Percentiles rank a stretch among this genome's conserved stretches.
These are phyloP conservation scores for Drosophila parvula DNA, from an alignment of 1,140 invertebrate species.

Conservation along the genomic window DNA sequence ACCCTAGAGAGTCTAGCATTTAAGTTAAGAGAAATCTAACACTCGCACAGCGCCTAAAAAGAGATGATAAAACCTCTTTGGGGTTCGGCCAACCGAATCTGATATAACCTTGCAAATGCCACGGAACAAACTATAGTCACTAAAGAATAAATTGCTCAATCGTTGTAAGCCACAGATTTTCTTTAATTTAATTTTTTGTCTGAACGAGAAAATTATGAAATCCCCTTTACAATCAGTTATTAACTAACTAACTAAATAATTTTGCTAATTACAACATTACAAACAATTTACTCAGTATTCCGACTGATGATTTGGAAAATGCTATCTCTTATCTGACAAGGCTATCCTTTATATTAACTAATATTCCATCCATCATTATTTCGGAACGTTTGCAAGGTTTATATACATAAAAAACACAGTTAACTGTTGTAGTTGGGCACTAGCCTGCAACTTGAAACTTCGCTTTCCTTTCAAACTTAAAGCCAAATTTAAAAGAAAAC, in stretches of 20 bases:
- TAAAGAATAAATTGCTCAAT: conserved; percentile 31
- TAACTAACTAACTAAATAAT: background rate
- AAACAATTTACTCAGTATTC: background rate
- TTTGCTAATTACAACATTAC: background rate
- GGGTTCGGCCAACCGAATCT: conserved; percentile 7
- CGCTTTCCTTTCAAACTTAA: conserved; percentile 38
- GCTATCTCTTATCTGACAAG: background rate
- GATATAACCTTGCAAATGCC: conserved; percentile 33
- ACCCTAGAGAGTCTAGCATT: conserved; percentile 39
- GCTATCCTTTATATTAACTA: background rate
- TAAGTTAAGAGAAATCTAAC: conserved; percentile 58
- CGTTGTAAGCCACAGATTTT: background rate
- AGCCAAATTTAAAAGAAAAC: conserved; percentile 36
- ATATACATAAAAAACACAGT: conserved; percentile 7
- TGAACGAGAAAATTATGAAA: background rate
- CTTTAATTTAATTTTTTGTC: conserved; percentile 2
- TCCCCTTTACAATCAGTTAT: background rate
- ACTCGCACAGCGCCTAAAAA: conserved; percentile 39
- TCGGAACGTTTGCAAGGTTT: conserved; percentile 37
- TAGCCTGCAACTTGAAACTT: conserved; percentile 31
- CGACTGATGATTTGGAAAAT: background rate
- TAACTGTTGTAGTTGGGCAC: conserved; percentile 38
- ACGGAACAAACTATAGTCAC: background rate
- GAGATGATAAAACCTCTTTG: conserved; percentile 1
- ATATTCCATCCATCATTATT: background rate